Percentiles rank a stretch among this genome's conserved stretches.
Evolutionary conservation across 2,888 invertebrate genomes (phyloP).

Genomic region (Erpobdella octoculata): DNA sequence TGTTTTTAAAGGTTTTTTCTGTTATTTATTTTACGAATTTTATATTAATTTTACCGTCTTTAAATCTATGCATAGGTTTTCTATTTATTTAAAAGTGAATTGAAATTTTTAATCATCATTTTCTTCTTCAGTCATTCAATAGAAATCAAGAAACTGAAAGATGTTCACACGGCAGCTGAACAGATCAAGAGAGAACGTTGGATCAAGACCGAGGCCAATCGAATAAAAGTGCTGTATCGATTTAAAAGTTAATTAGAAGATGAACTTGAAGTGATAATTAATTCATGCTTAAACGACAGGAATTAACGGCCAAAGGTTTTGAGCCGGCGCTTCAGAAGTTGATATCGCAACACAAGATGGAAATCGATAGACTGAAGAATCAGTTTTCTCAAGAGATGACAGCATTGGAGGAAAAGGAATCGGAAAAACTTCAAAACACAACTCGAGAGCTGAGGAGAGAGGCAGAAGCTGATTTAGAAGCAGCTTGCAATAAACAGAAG

Average conservation of each 20-base stretch:
- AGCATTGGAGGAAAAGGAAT: constrained; percentile 50
- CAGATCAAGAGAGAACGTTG: constrained; percentile 52
- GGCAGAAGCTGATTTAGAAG: constrained; percentile 50
- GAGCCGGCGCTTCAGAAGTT: constrained; percentile 53
- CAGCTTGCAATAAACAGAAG: constrained; percentile 49
- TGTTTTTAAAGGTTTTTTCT: not conserved
- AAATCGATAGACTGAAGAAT: constrained; percentile 50
- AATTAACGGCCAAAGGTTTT: constrained; percentile 53
- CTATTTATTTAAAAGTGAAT: not conserved
- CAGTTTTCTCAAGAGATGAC: constrained; percentile 51
- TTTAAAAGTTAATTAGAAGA: not conserved
- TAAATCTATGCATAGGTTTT: not conserved
- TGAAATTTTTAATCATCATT: not conserved
- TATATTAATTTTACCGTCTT: no score
- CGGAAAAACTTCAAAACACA: constrained; percentile 47
- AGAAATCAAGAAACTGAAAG: constrained; percentile 51
- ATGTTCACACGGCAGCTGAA: constrained; percentile 51
- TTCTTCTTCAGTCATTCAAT: constrained; percentile 43
- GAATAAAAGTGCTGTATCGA: constrained; percentile 49
- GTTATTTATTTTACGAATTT: not conserved
- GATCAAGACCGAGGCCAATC: constrained; percentile 54
- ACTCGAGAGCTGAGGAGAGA: constrained; percentile 52
- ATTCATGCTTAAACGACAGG: constrained; percentile 42
- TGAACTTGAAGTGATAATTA: not conserved
- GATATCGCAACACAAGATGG: constrained; percentile 52